A percentile compares a stretch with the other conserved stretches of the same genome.
Evolutionary conservation across 2,888 invertebrate species (phyloP).

Genomic region (Atethmia centrago): DNA sequence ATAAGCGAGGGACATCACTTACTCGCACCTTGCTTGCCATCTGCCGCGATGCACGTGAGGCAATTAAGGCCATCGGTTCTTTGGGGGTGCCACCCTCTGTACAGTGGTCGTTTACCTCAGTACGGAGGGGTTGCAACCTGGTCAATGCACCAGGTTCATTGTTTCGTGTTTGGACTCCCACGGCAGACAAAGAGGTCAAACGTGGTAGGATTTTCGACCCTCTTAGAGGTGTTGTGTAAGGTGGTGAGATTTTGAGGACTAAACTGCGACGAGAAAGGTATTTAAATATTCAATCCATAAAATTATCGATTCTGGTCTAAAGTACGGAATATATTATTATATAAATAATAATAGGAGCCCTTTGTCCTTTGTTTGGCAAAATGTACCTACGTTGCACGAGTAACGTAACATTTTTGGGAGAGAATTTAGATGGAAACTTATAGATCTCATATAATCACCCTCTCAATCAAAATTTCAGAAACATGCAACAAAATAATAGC

Average conservation of each 20-base stretch:
- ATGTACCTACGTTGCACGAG: too few relatives aligned
- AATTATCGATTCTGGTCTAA: background rate
- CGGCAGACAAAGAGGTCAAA: slow-evolving; percentile 68
- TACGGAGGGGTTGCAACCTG: slow-evolving; percentile 81
- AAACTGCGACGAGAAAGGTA: background rate
- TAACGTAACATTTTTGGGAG: background rate
- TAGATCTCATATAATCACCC: background rate
- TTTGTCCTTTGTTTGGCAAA: slow-evolving; percentile 1
- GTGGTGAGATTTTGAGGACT: slow-evolving; percentile 21
- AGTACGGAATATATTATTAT: background rate
- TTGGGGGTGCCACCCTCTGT: slow-evolving; percentile 88
- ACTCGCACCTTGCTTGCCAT: slow-evolving; percentile 89
- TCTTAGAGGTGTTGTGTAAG: slow-evolving; percentile 16
- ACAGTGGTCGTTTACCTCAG: slow-evolving; percentile 87
- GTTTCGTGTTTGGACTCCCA: slow-evolving; percentile 71
- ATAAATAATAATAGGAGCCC: too few relatives aligned
- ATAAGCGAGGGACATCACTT: slow-evolving; percentile 84
- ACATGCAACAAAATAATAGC: background rate
- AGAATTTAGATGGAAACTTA: slow-evolving; percentile 4
- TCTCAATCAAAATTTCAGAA: background rate
- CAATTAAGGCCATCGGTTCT: slow-evolving; percentile 82
- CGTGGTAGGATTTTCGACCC: slow-evolving; percentile 21
- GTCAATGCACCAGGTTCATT: slow-evolving; percentile 81
- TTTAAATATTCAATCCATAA: background rate
- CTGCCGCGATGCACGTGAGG: slow-evolving; percentile 88